Evolutionary conservation across 2,113 vertebrate genomes (phyloP), one percentile per base, ranked within the genome.

Genomic region (Gobiocypris rarus): DNA sequence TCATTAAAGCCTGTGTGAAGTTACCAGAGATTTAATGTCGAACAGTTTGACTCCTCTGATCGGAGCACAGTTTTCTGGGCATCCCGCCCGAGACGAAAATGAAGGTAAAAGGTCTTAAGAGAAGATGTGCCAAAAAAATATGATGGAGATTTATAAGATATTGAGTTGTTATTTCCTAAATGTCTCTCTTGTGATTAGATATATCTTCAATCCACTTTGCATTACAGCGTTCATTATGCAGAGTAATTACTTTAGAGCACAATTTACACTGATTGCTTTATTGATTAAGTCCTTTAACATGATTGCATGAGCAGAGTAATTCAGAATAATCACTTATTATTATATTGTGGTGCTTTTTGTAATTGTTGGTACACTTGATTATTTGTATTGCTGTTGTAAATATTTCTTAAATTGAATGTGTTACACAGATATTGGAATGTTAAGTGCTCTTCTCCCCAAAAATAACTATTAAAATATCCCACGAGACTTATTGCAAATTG

Each of bases 91-190:
- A 48, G 17, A 45, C 34, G 0, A 34, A 77, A 77, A 77, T 22
- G 58, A 79, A 48, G 76, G 34, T 26, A 58, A 28, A 45, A 61
- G 17, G 14, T 63, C 59, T 50, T 31, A 17, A 6, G 45, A 52
- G 24, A 75, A 7, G 19, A 54, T 48, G 26, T 80, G 77, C 77
- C 77, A 80, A 50, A 78, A 38, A 61, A 48, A 50, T 80, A 17
- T 52, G 26, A 70, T 38, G 9, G 31, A 54, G 79, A 81, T 70
- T 54, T 70, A 50, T 69, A 10, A 15, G 58, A 80, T 65, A 67
- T 15, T 67, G 26, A 67, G 24, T 67, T 81, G 10, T 24, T 54
- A 38, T 58, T 81, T 54, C 22, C 3, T 4, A 52, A 81, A 48
- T 10, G 1, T 50, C 15, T 81, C 63, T 81, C 31, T 38, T 41